phyloP scores from a whole-genome alignment of 1,140 invertebrate species.

The Spodoptera frugiperda region DNA sequence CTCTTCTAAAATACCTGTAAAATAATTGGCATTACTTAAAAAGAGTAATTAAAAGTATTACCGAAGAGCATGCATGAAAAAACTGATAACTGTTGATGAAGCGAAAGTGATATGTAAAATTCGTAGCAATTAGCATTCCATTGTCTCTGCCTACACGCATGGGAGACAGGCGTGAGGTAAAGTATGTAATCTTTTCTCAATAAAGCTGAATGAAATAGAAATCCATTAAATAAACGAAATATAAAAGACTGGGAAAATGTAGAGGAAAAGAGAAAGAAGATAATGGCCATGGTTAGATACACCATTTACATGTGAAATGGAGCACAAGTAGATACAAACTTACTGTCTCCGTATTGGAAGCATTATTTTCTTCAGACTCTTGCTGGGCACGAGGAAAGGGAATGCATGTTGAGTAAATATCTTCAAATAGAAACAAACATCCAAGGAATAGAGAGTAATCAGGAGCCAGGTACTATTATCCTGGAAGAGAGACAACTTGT shows the following conservation, averaged over 20 bases:
- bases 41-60: no score
- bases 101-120: no score
- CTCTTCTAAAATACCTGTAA: slow-evolving; percentile 64
- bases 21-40: not conserved
- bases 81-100: no score
- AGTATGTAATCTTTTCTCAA: not conserved
- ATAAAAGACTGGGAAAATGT: no score
- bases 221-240: no score
- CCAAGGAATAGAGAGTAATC: slow-evolving; percentile 61
- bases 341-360: slow-evolving; percentile 45
- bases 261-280: no score
- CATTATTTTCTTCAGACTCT: slow-evolving; percentile 40
- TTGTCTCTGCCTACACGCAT: no score
- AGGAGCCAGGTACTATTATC: slow-evolving; percentile 61
- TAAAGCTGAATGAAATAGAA: not conserved
- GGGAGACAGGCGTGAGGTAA: no score
- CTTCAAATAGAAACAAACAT: slow-evolving; percentile 67
- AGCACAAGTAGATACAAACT: slow-evolving; percentile 6
- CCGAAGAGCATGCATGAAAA: no score
- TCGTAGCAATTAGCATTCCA: no score
- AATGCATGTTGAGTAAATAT: slow-evolving; percentile 63
- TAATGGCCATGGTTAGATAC: no score
- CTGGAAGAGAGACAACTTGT: slow-evolving; percentile 23
- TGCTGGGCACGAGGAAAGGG: slow-evolving; percentile 48
- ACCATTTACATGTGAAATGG: no score